These are phyloP conservation scores for Drosophila albomicans DNA, from an alignment of 1,140 invertebrate species.

Conservation along the genomic window DNA sequence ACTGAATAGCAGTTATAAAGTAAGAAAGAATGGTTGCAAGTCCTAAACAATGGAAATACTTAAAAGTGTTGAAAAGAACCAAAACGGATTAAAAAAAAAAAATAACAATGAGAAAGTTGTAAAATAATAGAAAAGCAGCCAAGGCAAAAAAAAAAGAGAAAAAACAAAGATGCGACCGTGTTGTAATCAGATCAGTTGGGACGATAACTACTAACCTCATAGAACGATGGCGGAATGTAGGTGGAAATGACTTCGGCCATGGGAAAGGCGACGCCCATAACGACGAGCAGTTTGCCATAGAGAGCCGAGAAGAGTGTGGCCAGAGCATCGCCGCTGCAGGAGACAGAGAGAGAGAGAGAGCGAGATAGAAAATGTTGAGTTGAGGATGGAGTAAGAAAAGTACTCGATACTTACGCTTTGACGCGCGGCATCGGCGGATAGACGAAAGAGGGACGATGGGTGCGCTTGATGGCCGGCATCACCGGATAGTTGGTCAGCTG, in stretches of 20 bases:
- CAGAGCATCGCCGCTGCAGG: constrained; percentile 74
- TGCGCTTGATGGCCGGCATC: constrained; percentile 80
- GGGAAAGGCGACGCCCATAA: constrained; percentile 97
- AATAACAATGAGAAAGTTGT: no score
- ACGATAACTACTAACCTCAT: constrained; percentile 88
- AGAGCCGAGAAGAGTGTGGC: constrained; percentile 95
- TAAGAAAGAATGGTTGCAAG: no score
- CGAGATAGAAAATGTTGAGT: not conserved
- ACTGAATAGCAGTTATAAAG: no score
- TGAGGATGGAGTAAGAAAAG: not conserved
- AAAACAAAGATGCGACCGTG: no score
- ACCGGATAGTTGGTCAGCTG: constrained; percentile 82
- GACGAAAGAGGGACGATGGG: constrained; percentile 82
- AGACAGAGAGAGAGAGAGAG: not conserved
- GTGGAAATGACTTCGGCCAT: constrained; percentile 96
- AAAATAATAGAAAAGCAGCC: no score
- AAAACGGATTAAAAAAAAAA: no score
- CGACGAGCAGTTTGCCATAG: constrained; percentile 96
- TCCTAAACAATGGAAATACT: no score
- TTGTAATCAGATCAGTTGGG: no score
- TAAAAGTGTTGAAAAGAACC: no score
- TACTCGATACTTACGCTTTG: constrained; percentile 68
- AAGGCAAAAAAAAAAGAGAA: no score
- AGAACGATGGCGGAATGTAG: constrained; percentile 95
- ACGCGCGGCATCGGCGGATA: constrained; percentile 81